Base-by-base conservation (phyloP, 2,113 vertebrate genomes). In the Atlantisia rogersi region DNA sequence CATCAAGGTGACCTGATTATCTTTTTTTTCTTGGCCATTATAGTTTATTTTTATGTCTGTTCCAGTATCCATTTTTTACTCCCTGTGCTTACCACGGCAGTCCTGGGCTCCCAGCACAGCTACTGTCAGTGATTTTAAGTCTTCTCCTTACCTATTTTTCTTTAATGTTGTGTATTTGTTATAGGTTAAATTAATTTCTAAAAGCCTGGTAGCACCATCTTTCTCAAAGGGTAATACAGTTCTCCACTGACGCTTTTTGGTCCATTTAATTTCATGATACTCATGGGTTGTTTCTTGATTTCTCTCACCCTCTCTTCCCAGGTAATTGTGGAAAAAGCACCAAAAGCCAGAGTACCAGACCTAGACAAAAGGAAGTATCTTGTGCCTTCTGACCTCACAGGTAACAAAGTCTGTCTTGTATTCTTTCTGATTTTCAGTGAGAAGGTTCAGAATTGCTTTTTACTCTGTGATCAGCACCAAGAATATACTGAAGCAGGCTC, bases 291-390 rank as follows among this genome's bases (percentile, higher is more conserved):
- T 71, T 83, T 89, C 48, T 90, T 76, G 24, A 29, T 84, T 73
- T 89, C 29, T 79, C n/a, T 73, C 50, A 5, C 26, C 81, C 28
- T 82, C 28, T 65, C 48, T 83, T n/a, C 60, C 70, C 65, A 99
- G 99, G 99, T 99, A 90, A 99, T 99, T 6, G 99, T 99, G 93
- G 99, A 99, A 96, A 98, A 99, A 96, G 98, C 99, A 58, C 97
- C 98, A 5, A 99, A 99, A 97, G 99, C 99, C 92, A 98, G 99
- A 96, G 99, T 99, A 74, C 99, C 99, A 24, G 99, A 99, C 58
- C 97, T 99, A 96, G 99, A 99, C 97, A 99, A 99, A 97, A 99
- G 99, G 98, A 99, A 99, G 98, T 99, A 99, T 67, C 97, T 99
- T 0, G 99, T 99, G 91, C 99, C 99, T 94, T 99, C 99, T 42